phyloP scores from a whole-genome alignment of 2,888 invertebrate genomes.

The Nymphalis polychloros region DNA sequence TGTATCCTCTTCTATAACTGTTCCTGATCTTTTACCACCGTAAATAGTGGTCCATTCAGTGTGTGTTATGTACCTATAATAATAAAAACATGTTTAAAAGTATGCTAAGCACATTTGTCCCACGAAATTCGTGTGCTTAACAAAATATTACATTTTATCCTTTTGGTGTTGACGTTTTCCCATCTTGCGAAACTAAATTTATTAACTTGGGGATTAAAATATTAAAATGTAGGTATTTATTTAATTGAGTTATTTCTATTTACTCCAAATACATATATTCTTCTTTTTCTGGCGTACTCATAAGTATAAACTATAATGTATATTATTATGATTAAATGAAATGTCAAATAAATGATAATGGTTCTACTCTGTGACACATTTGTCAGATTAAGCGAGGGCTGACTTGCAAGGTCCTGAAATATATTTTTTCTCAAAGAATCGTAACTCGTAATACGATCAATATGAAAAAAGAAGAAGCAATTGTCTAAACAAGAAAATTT shows the following conservation, averaged over 20 bases:
- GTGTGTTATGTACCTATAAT: slow-evolving; percentile 89
- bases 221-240: background rate
- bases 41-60: slow-evolving; percentile 95
- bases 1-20: slow-evolving; percentile 86
- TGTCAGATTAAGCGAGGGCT: no score
- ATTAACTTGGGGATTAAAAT: background rate
- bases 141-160: slow-evolving; percentile 89
- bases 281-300: no score
- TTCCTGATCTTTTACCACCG: slow-evolving; percentile 90
- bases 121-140: slow-evolving; percentile 24
- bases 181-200: slow-evolving; percentile 80
- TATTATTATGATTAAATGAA: no score
- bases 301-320: no score
- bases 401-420: no score
- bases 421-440: no score
- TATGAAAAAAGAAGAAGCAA: no score
- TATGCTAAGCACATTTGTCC: background rate
- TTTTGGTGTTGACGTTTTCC: slow-evolving; percentile 97
- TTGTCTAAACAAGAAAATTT: no score
- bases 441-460: no score
- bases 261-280: background rate
- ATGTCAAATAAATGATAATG: no score
- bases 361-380: no score
- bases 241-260: background rate
- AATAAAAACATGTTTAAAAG: slow-evolving; percentile 23